A percentile compares a stretch with the other conserved stretches of the same genome.
Evolutionary conservation across 2,113 vertebrate genomes (phyloP).

Genomic region (Zapus hudsonius): DNA sequence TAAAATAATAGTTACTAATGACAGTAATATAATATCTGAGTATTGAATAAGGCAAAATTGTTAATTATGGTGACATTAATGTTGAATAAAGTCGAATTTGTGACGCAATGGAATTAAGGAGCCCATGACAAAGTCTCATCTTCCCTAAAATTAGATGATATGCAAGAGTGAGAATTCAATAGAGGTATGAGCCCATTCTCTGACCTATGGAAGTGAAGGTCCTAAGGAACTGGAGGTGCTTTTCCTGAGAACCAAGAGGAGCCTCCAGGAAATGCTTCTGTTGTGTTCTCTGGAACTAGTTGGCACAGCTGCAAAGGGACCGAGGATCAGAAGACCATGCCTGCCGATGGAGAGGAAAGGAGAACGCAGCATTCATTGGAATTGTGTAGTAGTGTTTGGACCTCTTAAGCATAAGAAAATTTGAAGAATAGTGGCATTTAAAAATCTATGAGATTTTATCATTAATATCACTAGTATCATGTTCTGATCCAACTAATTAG

Average conservation of each 20-base stretch:
- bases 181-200: neutral
- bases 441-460: neutral
- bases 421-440: neutral
- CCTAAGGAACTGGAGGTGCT: neutral
- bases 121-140: neutral
- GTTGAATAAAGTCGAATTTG: neutral
- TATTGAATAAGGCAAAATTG: neutral
- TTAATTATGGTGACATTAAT: neutral
- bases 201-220: neutral
- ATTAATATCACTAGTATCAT: neutral
- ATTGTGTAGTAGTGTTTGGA: neutral
- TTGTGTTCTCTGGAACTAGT: neutral
- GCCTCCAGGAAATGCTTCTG: neutral
- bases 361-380: neutral
- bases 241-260: neutral
- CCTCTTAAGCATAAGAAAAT: neutral
- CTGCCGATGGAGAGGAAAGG: neutral
- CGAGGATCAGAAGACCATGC: neutral
- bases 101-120: neutral
- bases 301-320: neutral
- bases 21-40: neutral
- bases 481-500: neutral
- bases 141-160: neutral
- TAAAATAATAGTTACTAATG: neutral
- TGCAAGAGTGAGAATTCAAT: conserved; percentile 13